Evolutionary conservation across 2,113 vertebrate genomes (phyloP), one percentile per base, ranked within the genome.

Genomic region (Glaucomys volans): DNA sequence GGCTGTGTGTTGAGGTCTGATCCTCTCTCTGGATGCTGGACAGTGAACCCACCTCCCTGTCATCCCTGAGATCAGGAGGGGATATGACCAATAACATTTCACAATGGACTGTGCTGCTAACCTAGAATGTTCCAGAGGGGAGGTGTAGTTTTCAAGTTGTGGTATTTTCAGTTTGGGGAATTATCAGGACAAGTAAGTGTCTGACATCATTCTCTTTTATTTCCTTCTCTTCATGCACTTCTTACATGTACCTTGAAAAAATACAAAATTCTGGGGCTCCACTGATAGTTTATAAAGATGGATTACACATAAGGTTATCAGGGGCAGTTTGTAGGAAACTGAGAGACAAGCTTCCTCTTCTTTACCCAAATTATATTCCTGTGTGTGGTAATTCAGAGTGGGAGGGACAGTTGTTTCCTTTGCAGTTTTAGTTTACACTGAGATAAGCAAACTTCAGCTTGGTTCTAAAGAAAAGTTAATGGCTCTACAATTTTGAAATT

Each of bases 181-280:
- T 67, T 67, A 32, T 37, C 14, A 32, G n/a, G n/a, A 67, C 22
- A 54, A 90, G 69, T 26, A 59, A 69, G 77, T 90, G 16, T 69
- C 88, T 95, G 64, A 64, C 28, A 97, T 84, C 71, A 35, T 40
- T 32, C 32, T 30, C 52, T 72, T 94, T 30, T 40, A 10, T n/a
- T 28, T 67, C 35, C n/a, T n/a, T 35, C 22, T 72, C 16, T 67
- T 26, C 42, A 50, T 5, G 16, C 18, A 57, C 59, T 90, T 69
- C 57, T 52, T 37, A 52, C 13, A 32, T 4, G 3, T 62, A 20
- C 8, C 40, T 67, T 76, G 59, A 80, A 62, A 59, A 66, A 84
- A 50, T 30, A 75, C 3, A 10, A 81, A 52, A 77, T 47, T 57
- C 76, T 24, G 71, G 84, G 74, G 14, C 30, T 50, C 24, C 81